phyloP scores from a whole-genome alignment of 2,113 vertebrate genomes.

The Sigmodon hispidus region DNA sequence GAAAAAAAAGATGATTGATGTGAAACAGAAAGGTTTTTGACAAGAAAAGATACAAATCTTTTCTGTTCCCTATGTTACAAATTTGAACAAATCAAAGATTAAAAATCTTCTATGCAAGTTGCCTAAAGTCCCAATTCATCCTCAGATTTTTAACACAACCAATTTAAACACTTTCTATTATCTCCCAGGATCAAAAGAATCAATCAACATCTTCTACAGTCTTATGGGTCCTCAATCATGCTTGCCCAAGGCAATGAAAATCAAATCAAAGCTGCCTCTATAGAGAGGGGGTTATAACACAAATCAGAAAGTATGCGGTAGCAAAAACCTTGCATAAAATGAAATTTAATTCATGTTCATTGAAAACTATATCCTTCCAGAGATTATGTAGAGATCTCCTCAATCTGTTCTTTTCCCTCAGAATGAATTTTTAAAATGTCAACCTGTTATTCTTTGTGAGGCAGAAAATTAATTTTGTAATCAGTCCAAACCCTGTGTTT shows the following conservation, averaged over 20 bases:
- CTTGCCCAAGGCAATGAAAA: conserved; percentile 86
- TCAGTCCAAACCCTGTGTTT: conserved; percentile 74
- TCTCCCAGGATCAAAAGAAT: conserved; percentile 87
- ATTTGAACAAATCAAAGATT: conserved; percentile 83
- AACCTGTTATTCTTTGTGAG: conserved; percentile 82
- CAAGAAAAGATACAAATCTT: conserved; percentile 74
- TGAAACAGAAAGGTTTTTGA: conserved; percentile 73
- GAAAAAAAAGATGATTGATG: conserved; percentile 60
- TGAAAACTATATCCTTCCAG: conserved; percentile 79
- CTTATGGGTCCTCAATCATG: conserved; percentile 84
- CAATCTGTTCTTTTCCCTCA: conserved; percentile 77
- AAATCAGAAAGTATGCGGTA: conserved; percentile 78
- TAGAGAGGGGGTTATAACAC: conserved; percentile 79
- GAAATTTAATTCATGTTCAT: conserved; percentile 75
- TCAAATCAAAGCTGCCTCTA: conserved; percentile 84
- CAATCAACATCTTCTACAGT: conserved; percentile 85
- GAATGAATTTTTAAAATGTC: conserved; percentile 81
- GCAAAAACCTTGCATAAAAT: conserved; percentile 78
- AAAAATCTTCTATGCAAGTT: conserved; percentile 83
- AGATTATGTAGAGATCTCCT: conserved; percentile 80
- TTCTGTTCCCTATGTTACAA: conserved; percentile 78
- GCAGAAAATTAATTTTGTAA: conserved; percentile 81
- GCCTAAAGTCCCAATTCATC: conserved; percentile 83
- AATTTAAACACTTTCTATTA: conserved; percentile 86
- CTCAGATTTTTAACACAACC: conserved; percentile 83